Evolutionary conservation across 2,113 vertebrate species (phyloP).

Genomic region (Enhydra lutris): DNA sequence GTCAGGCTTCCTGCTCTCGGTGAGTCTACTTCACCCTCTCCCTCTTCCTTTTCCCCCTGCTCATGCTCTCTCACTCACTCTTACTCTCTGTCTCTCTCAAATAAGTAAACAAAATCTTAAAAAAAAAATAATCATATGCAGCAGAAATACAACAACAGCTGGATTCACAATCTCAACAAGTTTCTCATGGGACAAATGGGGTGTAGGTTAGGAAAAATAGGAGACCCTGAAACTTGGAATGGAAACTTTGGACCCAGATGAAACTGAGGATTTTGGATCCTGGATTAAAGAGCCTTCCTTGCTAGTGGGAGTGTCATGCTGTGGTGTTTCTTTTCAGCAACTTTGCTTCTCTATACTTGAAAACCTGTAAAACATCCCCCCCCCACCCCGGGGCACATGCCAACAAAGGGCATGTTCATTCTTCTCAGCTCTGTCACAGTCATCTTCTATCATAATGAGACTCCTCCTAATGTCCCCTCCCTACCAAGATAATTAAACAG

Average conservation of each 20-base stretch:
- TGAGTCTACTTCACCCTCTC: too few relatives aligned
- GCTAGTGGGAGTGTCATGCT: not conserved
- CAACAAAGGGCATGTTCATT: not conserved
- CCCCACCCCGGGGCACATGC: not conserved
- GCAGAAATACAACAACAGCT: not conserved
- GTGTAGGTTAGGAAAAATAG: not conserved
- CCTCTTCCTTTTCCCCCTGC: too few relatives aligned
- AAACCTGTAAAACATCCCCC: not conserved
- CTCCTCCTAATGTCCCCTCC: not conserved
- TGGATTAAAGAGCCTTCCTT: not conserved
- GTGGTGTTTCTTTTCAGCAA: not conserved
- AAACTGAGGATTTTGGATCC: not conserved
- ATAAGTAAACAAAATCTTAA: too few relatives aligned
- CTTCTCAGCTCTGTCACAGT: not conserved
- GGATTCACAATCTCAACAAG: not conserved
- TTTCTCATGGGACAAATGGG: not conserved
- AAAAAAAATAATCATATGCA: not conserved
- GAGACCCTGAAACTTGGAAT: not conserved
- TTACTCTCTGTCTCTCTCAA: too few relatives aligned
- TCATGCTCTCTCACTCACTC: too few relatives aligned
- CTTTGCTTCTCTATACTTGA: not conserved
- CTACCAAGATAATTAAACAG: not conserved
- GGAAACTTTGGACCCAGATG: not conserved
- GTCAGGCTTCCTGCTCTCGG: too few relatives aligned
- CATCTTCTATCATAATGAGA: not conserved